Conservation (phyloP, 2,113 vertebrate species). For the Tragelaphus imberbis region DNA sequence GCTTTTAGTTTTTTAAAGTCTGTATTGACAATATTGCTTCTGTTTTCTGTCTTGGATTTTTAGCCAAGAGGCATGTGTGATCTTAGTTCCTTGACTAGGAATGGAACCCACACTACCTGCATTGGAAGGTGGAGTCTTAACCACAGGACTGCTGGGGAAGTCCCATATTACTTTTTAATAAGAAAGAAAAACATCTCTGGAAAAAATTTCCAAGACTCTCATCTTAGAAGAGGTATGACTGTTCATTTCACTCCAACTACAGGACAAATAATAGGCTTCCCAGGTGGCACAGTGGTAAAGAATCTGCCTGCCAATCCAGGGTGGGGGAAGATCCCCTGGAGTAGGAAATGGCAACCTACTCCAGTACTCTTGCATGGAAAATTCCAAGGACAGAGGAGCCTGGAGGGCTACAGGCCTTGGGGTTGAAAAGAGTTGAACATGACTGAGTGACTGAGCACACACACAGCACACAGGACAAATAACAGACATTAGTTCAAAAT, state of each 20-base stretch:
- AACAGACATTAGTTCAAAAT: neutral
- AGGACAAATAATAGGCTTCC: neutral
- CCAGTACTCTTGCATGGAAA: neutral
- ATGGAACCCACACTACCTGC: neutral
- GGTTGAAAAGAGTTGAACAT: neutral
- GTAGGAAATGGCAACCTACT: neutral
- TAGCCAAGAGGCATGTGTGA: neutral
- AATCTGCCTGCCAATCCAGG: neutral
- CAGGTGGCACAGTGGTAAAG: neutral
- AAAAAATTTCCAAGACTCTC: neutral
- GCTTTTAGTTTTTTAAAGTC: neutral
- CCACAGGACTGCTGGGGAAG: neutral
- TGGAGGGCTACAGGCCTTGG: neutral
- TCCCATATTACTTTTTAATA: neutral
- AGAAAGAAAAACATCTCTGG: neutral
- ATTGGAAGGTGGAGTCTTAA: neutral
- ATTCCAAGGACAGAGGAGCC: neutral
- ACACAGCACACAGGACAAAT: neutral
- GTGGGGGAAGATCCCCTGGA: neutral
- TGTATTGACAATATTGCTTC: neutral
- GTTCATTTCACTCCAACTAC: neutral
- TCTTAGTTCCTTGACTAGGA: neutral
- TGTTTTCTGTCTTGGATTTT: neutral
- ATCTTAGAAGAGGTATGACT: neutral
- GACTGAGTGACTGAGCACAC: neutral